Base-by-base conservation (phyloP, 2,113 vertebrate species). In the Silurus glanis region DNA sequence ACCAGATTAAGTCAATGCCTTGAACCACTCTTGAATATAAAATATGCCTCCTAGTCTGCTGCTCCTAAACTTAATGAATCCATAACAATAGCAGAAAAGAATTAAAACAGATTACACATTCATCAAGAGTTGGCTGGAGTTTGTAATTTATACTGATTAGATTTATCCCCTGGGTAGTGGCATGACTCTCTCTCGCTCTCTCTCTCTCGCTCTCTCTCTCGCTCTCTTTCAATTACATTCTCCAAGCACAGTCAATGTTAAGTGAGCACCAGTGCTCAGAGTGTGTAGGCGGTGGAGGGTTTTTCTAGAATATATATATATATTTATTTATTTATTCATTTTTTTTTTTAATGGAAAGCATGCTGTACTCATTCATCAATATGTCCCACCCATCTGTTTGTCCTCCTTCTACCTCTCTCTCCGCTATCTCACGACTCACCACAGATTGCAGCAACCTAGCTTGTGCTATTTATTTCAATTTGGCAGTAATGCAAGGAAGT, bases 101-200 rank as follows among this genome's bases (percentile, higher is more conserved):
- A 88, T 88, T 64, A 49, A 83, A 83, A 25, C 79, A 58, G 62
- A 88, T 85, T 66, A 80, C 37, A 76, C 37, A 82, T 80, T 80
- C 47, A 83, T 86, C 49, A 64, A 69, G 58, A 72, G 79, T 53
- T 53, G 28, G 19, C 47, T 28, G 25, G 56, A 80, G 28, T 85
- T 59, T 67, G 28, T 81, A 84, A 84, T 86, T 72, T 49, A 81
- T n/a, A 84, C 58, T 86, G 80, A 89, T 84, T 81, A 75, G 72
- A 79, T 56, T 83, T 84, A 23, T 16, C 47, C n/a, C 8, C 58
- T 75, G 58, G 85, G 53, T 61, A 45, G 47, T 55, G 16, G 17
- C 5, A 4, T n/a, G n/a, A 2, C 28, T 45, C 16, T 75, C 47
- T 61, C 49, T 62, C 58, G 13, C 61, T 75, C 76, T 84, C 28